Evolutionary conservation across 2,888 invertebrate genomes (phyloP).

Genomic region (Cylloceria caligata): DNA sequence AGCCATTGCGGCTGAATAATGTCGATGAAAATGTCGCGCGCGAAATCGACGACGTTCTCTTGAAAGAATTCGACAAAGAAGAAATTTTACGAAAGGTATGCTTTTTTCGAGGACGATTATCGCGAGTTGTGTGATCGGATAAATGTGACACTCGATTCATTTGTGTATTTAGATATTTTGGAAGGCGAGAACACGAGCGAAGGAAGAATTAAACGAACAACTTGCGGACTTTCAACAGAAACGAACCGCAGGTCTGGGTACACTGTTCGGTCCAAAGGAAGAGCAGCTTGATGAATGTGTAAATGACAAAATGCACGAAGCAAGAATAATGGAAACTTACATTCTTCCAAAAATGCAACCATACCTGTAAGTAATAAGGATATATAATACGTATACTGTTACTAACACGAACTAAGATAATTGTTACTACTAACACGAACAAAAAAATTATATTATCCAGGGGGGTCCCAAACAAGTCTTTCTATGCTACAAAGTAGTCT

Average conservation of each 20-base stretch:
- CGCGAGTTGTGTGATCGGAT: background rate
- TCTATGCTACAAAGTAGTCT: too few relatives aligned
- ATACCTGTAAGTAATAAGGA: slow-evolving; percentile 87
- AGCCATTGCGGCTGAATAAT: slow-evolving; percentile 92
- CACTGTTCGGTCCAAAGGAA: slow-evolving; percentile 95
- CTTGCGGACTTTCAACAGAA: slow-evolving; percentile 95
- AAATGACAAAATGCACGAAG: slow-evolving; percentile 92
- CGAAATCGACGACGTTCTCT: slow-evolving; percentile 95
- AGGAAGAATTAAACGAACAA: slow-evolving; percentile 92
- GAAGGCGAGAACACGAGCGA: slow-evolving; percentile 94
- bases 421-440: too few relatives aligned
- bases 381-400: too few relatives aligned
- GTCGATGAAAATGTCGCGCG: slow-evolving; percentile 95
- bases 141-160: slow-evolving; percentile 15
- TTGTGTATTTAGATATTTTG: slow-evolving; percentile 88
- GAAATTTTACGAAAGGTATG: slow-evolving; percentile 92
- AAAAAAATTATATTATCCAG: too few relatives aligned
- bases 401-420: too few relatives aligned
- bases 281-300: slow-evolving; percentile 91
- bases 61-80: slow-evolving; percentile 94
- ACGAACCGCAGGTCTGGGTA: slow-evolving; percentile 94
- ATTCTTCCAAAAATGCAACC: slow-evolving; percentile 90
- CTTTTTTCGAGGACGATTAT: background rate
- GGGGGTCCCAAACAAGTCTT: too few relatives aligned
- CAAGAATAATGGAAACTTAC: slow-evolving; percentile 90